A percentile compares a stretch with the other conserved stretches of the same genome.
phyloP scores from a whole-genome alignment of 2,888 invertebrate genomes.

The Coenonympha arcania region DNA sequence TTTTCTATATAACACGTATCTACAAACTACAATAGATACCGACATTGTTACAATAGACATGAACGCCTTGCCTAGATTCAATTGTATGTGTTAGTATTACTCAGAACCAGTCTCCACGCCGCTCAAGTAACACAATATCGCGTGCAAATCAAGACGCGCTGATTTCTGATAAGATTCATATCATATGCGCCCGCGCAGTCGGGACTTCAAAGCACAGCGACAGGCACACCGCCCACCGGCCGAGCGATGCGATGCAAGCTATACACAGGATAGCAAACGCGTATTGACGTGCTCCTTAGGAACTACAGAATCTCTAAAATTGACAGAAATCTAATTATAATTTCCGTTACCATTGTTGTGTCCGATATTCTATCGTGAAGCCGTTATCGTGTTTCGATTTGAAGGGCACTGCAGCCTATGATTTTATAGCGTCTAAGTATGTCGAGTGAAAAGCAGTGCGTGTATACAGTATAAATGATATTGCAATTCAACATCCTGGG shows the following conservation, averaged over 20 bases:
- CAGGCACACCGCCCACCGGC: background rate
- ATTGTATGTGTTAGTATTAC: background rate
- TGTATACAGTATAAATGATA: too few species aligned
- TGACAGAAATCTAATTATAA: too few species aligned
- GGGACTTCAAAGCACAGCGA: slow-evolving; percentile 13
- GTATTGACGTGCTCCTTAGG: too few species aligned
- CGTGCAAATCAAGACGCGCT: slow-evolving; percentile 15
- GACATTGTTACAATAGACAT: background rate
- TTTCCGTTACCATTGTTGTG: too few species aligned
- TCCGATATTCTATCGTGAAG: too few species aligned
- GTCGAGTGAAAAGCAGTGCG: too few species aligned
- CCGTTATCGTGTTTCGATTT: too few species aligned
- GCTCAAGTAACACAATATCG: slow-evolving; percentile 16
- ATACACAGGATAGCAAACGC: background rate
- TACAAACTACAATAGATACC: background rate
- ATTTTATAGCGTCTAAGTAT: too few species aligned
- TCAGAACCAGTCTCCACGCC: slow-evolving; percentile 6
- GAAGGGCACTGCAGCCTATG: too few species aligned
- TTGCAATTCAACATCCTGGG: too few species aligned
- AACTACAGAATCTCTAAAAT: too few species aligned
- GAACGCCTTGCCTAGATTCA: background rate
- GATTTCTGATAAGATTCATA: slow-evolving; percentile 15
- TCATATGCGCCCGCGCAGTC: slow-evolving; percentile 17
- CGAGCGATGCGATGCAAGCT: background rate
- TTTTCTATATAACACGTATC: too few species aligned